Base-by-base conservation (phyloP, 2,888 invertebrate species). In the Lasioglossum marginatum region DNA sequence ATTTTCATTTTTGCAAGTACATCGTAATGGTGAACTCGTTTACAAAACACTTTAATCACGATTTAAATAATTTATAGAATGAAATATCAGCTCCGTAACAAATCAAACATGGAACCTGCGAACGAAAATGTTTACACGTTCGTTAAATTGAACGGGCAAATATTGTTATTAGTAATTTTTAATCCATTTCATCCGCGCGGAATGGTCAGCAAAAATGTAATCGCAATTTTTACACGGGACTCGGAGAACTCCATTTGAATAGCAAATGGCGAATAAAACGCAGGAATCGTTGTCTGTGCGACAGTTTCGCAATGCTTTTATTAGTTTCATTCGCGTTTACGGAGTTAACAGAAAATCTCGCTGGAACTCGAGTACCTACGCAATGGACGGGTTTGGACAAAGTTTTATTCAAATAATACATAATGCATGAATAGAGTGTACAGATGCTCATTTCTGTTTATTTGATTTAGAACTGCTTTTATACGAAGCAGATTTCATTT, bases 361-460 rank as follows among this genome's bases (percentile, higher is more conserved):
- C 23, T 12, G 68, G n/a, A n/a, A 68, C 23, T 4, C 16, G 43
- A 14, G 43, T 14, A 43, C 4, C 37, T n/a, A 8, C 19, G 68
- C 37, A 37, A 68, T 40, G 10, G 37, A 37, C 37, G 1, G 23
- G 34, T 12, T 23, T n/a, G 37, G 23, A 34, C 23, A 37, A 68
- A 34, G 12, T 23, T 68, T 68, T 37, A 68, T 68, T n/a, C 68
- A n/a, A 37, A 68, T 68, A 37, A 68, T 68, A 37, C 68, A 68
- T 37, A 40, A 37, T 37, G n/a, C 34, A 68, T 68, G 68, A 19
- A 37, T 40, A 37, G 23, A 68, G 10, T 5, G 23, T 68, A 4
- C 68, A 10, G 68, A 37, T 23, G 31, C 31, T 6, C 34, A 3
- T 34, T 66, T 31, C 19, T 34, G 34, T 66, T 66, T 34, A 34